A percentile compares a stretch with the other conserved stretches of the same genome.
phyloP scores from a whole-genome alignment of 2,113 vertebrate species.

The Urocolius indicus region DNA sequence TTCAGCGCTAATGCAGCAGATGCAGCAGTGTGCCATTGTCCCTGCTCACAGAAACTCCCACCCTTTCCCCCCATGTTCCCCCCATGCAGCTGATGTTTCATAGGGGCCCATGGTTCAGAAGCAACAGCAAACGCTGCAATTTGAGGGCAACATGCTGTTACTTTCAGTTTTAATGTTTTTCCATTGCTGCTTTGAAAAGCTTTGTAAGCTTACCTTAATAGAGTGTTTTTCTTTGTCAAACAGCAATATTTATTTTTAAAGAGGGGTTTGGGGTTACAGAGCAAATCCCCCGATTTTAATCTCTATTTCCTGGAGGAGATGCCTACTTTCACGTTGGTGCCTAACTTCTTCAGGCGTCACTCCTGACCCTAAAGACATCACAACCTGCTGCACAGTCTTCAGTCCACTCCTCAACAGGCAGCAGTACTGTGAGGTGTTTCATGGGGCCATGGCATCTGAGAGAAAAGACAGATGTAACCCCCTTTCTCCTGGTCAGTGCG shows the following conservation, averaged over 20 bases:
- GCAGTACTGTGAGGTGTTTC: not conserved
- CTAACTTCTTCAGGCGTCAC: not conserved
- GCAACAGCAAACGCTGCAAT: not conserved
- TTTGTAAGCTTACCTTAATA: not conserved
- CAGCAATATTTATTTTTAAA: not conserved
- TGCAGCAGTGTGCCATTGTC: rapidly evolving
- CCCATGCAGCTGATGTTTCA: not conserved
- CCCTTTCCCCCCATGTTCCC: not conserved
- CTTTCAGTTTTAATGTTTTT: slow-evolving; percentile 32
- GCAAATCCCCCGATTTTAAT: not conserved
- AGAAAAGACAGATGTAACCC: not conserved
- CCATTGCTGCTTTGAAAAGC: not conserved
- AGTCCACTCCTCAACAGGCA: not conserved
- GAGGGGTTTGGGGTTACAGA: not conserved
- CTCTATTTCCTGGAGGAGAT: not conserved
- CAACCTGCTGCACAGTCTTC: not conserved
- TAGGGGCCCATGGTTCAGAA: not conserved
- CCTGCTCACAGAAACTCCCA: not conserved
- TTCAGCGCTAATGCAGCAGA: not conserved
- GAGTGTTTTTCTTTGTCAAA: not conserved
- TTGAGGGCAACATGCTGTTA: not conserved
- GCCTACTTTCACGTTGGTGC: not conserved
- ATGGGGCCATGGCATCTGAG: rapidly evolving
- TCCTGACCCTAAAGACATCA: not conserved
- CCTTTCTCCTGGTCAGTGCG: not conserved